Percentiles rank a stretch among this genome's conserved stretches.
Evolutionary conservation across 2,888 invertebrate genomes (phyloP).

Genomic region (Oxycera nigricornis): DNA sequence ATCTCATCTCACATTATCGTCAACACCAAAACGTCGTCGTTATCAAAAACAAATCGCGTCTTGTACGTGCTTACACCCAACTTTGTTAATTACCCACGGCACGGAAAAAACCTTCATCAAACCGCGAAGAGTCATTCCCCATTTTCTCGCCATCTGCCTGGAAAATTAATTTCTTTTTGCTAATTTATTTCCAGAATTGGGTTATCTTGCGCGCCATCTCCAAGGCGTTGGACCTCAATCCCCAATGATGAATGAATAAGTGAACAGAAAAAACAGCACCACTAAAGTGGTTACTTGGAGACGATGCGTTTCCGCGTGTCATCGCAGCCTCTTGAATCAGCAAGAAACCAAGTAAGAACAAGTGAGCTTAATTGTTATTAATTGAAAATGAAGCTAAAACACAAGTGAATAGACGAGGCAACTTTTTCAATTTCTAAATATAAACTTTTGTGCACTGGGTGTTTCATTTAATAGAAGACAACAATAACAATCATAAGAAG

Average conservation of each 20-base stretch:
- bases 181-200: conserved; percentile 34
- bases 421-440: conserved; percentile 39
- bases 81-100: background rate
- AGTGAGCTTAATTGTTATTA: conserved; percentile 39
- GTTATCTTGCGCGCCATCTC: conserved; percentile 36
- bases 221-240: background rate
- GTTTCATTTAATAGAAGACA: conserved; percentile 20
- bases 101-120: background rate
- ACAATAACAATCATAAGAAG: conserved; percentile 26
- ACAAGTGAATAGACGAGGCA: conserved; percentile 15
- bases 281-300: conserved; percentile 2
- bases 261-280: background rate
- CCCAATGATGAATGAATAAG: conserved; percentile 1
- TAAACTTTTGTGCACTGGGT: conserved; percentile 38
- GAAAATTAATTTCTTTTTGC: conserved; percentile 33
- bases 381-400: conserved; percentile 36
- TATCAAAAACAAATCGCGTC: too few relatives aligned
- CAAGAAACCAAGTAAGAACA: conserved; percentile 4
- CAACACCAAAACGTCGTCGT: too few relatives aligned
- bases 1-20: too few relatives aligned
- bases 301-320: conserved; percentile 22
- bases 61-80: background rate
- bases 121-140: conserved; percentile 1
- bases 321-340: background rate
- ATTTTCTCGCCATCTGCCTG: background rate